Evolutionary conservation across 2,888 invertebrate genomes (phyloP).

Genomic region (Aricia artaxerxes): DNA sequence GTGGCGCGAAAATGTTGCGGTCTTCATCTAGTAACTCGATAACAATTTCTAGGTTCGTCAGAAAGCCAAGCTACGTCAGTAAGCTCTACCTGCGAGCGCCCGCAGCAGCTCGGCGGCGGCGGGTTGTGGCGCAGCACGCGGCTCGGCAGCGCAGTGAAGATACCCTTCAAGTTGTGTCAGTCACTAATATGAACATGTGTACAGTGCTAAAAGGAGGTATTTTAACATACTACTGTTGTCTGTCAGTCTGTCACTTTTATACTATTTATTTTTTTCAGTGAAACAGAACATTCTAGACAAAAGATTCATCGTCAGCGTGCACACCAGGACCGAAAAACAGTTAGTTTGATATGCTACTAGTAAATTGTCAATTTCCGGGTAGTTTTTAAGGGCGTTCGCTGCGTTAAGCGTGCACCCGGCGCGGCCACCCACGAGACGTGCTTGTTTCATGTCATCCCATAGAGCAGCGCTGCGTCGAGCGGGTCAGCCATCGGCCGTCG

Average conservation of each 20-base stretch:
- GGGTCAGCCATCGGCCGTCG: too few relatives aligned
- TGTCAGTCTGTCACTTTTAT: background rate
- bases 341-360: conserved; percentile 43
- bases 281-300: conserved; percentile 55
- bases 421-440: too few relatives aligned
- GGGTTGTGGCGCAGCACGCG: conserved; percentile 49
- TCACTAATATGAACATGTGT: conserved; percentile 34
- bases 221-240: too few relatives aligned
- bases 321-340: conserved; percentile 43
- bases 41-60: background rate
- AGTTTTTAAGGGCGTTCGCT: background rate
- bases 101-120: background rate
- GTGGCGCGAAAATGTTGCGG: too few relatives aligned
- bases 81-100: background rate
- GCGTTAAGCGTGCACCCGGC: too few relatives aligned
- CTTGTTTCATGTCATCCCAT: too few relatives aligned
- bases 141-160: conserved; percentile 53
- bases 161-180: conserved; percentile 60
- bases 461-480: too few relatives aligned
- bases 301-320: conserved; percentile 56
- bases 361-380: background rate
- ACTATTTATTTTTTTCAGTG: conserved; percentile 50
- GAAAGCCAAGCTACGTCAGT: background rate
- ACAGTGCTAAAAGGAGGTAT: too few relatives aligned
- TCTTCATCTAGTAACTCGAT: too few relatives aligned